Conservation (phyloP, 2,888 invertebrate genomes). For the Lepetodrilus schrolli region DNA sequence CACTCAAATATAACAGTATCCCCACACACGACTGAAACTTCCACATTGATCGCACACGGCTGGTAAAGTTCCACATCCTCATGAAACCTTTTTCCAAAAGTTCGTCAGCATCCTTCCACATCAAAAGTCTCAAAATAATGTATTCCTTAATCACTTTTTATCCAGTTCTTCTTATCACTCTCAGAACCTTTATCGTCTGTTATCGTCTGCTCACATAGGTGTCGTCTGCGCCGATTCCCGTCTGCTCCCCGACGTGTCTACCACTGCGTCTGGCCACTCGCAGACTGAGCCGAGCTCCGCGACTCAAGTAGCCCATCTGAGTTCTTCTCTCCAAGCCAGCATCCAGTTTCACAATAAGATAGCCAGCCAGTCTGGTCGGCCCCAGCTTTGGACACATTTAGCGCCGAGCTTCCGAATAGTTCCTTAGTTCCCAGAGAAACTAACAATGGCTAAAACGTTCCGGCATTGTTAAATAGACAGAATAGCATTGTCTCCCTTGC, state of each 20-base stretch:
- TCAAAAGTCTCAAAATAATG: no score
- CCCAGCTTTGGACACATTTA: not conserved
- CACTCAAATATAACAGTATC: no score
- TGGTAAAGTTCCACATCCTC: no score
- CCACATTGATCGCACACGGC: no score
- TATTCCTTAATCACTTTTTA: no score
- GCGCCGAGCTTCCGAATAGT: conserved; percentile 7
- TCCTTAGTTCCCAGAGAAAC: conserved; percentile 11
- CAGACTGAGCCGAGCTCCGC: not conserved
- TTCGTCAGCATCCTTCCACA: no score
- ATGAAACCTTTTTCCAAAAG: no score
- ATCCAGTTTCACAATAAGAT: not conserved
- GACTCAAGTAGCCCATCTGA: not conserved
- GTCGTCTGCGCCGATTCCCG: not conserved
- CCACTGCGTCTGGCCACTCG: not conserved
- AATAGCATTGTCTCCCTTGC: not conserved
- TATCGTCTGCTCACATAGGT: conserved; percentile 9
- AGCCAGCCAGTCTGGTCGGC: not conserved
- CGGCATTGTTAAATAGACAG: conserved; percentile 18
- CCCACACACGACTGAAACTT: no score
- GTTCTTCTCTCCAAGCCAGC: not conserved
- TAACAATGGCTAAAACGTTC: conserved; percentile 15
- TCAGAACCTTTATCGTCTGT: no score
- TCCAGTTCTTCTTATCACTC: no score
- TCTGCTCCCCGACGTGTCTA: not conserved